phyloP scores from a whole-genome alignment of 2,797 vertebrate species.

The Leptodactylus fallax region DNA sequence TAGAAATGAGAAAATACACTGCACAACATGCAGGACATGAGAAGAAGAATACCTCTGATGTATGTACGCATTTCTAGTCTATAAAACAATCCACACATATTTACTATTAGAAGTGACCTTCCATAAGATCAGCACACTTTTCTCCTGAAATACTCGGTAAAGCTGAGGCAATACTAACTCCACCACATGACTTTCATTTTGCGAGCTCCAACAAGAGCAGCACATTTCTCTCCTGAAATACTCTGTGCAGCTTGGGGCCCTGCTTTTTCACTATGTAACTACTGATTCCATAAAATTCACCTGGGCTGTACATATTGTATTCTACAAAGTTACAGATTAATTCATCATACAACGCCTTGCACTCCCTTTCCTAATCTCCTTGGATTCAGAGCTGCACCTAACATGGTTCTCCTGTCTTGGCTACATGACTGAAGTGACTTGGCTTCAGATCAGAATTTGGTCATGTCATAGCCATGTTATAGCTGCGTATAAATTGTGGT shows the following conservation, averaged over 20 bases:
- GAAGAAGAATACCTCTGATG: background rate
- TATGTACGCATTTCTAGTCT: no score
- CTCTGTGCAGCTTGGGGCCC: background rate
- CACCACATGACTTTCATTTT: no score
- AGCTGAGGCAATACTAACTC: no score
- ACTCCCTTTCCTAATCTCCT: background rate
- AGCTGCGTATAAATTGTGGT: background rate
- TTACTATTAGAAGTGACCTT: background rate
- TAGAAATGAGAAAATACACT: no score
- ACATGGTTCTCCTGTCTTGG: background rate
- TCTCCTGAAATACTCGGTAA: background rate
- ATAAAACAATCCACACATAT: background rate
- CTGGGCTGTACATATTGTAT: no score
- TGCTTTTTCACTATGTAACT: background rate
- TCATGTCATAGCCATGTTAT: background rate
- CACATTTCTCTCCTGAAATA: background rate
- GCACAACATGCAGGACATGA: no score
- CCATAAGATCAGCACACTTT: background rate
- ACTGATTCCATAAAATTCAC: no score
- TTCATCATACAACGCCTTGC: background rate
- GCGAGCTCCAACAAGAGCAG: no score
- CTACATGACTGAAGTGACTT: no score
- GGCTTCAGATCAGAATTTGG: background rate
- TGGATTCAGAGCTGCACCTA: background rate
- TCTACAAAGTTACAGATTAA: background rate